Evolutionary conservation across 2,113 vertebrate genomes (phyloP).

Genomic region (Apaloderma vittatum): DNA sequence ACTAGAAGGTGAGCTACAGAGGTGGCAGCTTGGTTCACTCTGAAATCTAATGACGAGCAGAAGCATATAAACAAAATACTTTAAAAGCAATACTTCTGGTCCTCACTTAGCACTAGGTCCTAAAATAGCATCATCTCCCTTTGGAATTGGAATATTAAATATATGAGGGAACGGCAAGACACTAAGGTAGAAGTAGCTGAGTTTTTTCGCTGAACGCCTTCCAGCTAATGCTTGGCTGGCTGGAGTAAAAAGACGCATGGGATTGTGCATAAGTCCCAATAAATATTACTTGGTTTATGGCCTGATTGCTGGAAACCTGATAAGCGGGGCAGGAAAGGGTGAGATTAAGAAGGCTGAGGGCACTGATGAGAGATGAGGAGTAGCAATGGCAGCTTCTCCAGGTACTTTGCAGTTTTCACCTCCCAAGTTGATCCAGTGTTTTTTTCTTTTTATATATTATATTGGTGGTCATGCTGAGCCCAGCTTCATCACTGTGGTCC

Average conservation of each 20-base stretch:
- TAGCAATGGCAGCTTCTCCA: not conserved
- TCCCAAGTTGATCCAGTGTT: not conserved
- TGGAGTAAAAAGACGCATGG: not conserved
- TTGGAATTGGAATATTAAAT: not conserved
- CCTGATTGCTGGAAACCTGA: not conserved
- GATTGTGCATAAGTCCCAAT: not conserved
- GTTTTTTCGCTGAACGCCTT: not conserved
- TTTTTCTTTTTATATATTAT: not conserved
- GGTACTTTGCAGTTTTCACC: not conserved
- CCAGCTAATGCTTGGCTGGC: not conserved
- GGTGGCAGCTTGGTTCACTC: not conserved
- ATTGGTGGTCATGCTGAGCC: not conserved
- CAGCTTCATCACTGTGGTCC: rapidly evolving
- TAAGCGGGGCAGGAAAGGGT: not conserved
- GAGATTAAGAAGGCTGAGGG: not conserved
- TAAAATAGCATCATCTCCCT: not conserved
- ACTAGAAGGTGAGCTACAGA: not conserved
- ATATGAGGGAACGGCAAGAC: not conserved
- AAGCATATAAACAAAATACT: not conserved
- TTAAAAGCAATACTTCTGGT: not conserved
- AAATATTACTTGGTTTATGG: not conserved
- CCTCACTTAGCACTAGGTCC: not conserved
- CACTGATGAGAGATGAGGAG: not conserved
- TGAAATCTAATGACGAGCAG: not conserved
- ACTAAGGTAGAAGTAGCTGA: not conserved